Percentiles rank a stretch among this genome's conserved stretches.
These are phyloP conservation scores for Poecile atricapillus DNA, from an alignment of 2,113 vertebrate species.

Conservation along the genomic window DNA sequence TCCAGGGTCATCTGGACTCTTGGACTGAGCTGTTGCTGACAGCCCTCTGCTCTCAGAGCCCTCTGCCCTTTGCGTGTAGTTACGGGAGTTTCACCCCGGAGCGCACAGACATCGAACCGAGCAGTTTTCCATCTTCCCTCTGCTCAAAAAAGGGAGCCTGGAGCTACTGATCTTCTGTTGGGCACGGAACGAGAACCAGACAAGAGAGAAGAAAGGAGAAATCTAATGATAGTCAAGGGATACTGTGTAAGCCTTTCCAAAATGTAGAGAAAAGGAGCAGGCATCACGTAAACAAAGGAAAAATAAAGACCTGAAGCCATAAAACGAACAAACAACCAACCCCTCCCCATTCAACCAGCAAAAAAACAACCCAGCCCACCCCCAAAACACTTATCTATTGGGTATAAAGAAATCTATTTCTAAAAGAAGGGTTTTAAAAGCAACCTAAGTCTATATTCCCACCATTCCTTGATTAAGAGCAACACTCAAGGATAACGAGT, in stretches of 20 bases:
- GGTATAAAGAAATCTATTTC: background rate
- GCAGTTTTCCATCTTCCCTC: background rate
- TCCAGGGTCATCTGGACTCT: slow-evolving; percentile 4
- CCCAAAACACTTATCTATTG: background rate
- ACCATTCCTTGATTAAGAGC: background rate
- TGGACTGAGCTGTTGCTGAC: background rate
- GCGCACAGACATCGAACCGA: background rate
- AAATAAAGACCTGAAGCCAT: background rate
- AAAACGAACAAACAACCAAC: background rate
- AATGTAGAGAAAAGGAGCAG: background rate
- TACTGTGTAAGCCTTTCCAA: background rate
- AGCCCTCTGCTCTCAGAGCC: background rate
- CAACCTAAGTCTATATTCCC: background rate
- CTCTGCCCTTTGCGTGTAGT: background rate
- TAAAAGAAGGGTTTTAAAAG: background rate
- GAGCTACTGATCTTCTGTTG: background rate
- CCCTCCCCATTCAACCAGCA: fast-evolving
- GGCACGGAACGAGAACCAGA: slow-evolving; percentile 1
- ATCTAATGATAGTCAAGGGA: slow-evolving; percentile 27
- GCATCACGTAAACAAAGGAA: background rate
- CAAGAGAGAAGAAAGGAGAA: background rate
- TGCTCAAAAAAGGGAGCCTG: background rate
- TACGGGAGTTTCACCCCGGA: background rate
- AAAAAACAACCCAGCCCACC: background rate
- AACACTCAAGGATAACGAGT: background rate